Conservation (phyloP, 1,140 invertebrate genomes). For the Cecropterus lyciades region DNA sequence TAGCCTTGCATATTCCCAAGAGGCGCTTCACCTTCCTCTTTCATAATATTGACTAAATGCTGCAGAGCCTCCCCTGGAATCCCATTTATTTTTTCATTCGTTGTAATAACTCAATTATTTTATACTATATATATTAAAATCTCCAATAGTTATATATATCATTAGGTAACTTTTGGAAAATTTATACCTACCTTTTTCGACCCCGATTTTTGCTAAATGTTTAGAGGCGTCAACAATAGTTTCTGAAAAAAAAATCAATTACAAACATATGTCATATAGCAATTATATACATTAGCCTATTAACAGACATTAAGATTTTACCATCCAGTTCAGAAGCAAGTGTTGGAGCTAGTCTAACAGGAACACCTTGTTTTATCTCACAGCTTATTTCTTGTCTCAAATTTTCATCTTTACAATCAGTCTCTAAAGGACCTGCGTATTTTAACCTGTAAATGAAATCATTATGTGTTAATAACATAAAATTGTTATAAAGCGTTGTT, state of each 20-base stretch:
- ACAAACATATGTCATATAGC: no score
- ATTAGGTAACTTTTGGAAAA: no score
- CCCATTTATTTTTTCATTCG: neutral
- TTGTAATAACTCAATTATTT: no score
- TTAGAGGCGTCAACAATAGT: conserved; percentile 59
- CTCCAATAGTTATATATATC: neutral
- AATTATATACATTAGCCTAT: no score
- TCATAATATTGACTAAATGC: conserved; percentile 58
- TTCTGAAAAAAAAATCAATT: conserved; percentile 45
- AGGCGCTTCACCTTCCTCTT: conserved; percentile 54
- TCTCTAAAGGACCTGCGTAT: conserved; percentile 49
- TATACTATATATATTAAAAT: no score
- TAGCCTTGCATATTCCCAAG: conserved; percentile 61
- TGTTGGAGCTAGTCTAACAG: conserved; percentile 49
- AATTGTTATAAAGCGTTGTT: conserved; percentile 4
- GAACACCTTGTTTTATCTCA: conserved; percentile 55
- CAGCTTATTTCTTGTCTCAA: conserved; percentile 51
- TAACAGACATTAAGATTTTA: conserved; percentile 32
- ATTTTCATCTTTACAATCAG: conserved; percentile 49
- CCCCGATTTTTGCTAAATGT: conserved; percentile 62
- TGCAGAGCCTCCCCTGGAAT: conserved; percentile 56
- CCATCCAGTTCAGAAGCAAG: conserved; percentile 45
- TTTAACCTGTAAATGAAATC: conserved; percentile 44
- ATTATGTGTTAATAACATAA: neutral
- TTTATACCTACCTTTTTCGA: conserved; percentile 54